phyloP scores from a whole-genome alignment of 1,140 invertebrate genomes.

The Microvelia longipes region DNA sequence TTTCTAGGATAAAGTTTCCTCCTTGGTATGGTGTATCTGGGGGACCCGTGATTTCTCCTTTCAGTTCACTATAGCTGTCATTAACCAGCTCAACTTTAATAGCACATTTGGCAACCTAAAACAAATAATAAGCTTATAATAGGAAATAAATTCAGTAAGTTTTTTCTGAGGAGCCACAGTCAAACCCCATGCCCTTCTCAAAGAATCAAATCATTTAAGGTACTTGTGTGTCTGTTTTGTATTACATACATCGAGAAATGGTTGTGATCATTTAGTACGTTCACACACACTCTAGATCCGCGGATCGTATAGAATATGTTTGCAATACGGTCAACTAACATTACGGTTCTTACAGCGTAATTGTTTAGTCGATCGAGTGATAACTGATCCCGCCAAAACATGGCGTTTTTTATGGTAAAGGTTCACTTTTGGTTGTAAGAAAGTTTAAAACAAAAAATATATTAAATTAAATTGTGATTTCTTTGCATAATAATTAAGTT shows the following conservation, averaged over 20 bases:
- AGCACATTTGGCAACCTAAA: constrained; percentile 73
- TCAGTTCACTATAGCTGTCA: constrained; percentile 78
- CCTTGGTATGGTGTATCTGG: constrained; percentile 95
- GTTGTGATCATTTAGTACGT: too few relatives aligned
- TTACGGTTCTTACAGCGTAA: too few relatives aligned
- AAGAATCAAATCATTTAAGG: not conserved
- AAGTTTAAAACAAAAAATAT: too few relatives aligned
- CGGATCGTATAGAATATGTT: too few relatives aligned
- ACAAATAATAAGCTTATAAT: constrained; percentile 11
- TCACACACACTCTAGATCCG: too few relatives aligned
- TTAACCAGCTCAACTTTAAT: constrained; percentile 84
- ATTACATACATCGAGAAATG: not conserved
- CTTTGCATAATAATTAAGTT: too few relatives aligned
- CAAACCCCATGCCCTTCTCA: not conserved
- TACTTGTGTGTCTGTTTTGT: not conserved
- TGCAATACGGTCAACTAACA: too few relatives aligned
- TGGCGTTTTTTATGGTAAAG: too few relatives aligned
- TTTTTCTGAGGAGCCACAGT: not conserved
- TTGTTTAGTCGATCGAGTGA: too few relatives aligned
- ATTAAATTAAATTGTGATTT: too few relatives aligned
- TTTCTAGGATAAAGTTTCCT: constrained; percentile 83
- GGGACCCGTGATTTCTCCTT: constrained; percentile 80
- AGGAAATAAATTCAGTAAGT: not conserved
- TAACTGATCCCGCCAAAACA: too few relatives aligned
- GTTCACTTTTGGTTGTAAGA: too few relatives aligned